Evolutionary conservation across 2,797 vertebrate genomes (phyloP), one percentile per base, ranked within the genome.

Genomic region (Aulostomus chinensis): DNA sequence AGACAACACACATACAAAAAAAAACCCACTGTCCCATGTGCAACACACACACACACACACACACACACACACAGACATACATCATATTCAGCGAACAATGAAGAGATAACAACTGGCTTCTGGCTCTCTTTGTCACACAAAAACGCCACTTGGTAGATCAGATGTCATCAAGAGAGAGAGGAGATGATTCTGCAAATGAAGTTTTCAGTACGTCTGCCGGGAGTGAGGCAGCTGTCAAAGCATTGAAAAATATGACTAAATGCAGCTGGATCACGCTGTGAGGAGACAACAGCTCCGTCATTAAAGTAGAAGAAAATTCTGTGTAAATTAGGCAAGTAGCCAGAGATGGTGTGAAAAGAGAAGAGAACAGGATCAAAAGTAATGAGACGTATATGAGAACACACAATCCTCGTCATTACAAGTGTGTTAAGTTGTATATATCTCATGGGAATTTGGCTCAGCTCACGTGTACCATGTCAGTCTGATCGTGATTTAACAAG

Each of bases 31-130:
- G n/a, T n/a, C n/a, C n/a, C n/a, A n/a, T n/a, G n/a, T n/a, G 9
- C 12, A 30, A 56, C 7, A 53, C n/a, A 18, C 22, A 35, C 40
- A 30, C 14, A 25, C 10, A 10, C 24, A 38, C 53, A 21, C 21
- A 34, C 51, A 5, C 16, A 5, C 15, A 7, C 18, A 18, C 35
- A 36, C 4, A 24, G 30, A 7, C 30, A 36, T 14, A 38, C 43
- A 58, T 46, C 43, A 60, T 38, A 34, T 51, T 66, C 18, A 40
- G 47, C 63, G 72, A 74, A 71, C 66, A 80, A 60, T 53, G 30
- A 40, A 41, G 37, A 65, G 43, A 74, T 58, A 72, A 56, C 60
- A 58, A 31, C 54, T 62, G 24, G 50, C 18, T 38, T 31, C 41
- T 48, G 4, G 6, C 61, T 70, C 52, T 62, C 42, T 62, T 63